Base-by-base conservation (phyloP, 2,888 invertebrate species). In the Melanostoma scalare region DNA sequence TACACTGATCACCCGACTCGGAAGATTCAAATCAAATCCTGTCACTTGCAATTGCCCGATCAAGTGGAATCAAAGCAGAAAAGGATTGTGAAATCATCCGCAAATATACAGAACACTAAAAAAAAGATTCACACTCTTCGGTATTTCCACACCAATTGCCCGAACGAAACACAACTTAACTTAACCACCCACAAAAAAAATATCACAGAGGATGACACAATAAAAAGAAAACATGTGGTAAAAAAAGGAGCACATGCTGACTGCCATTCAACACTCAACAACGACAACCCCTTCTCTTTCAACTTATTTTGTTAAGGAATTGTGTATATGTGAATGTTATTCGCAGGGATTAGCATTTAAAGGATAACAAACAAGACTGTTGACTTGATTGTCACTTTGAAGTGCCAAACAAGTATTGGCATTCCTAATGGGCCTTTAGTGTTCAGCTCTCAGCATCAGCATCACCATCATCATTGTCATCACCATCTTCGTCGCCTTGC, bases 361-460 rank as follows among this genome's bases (percentile, higher is more conserved):
- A 20, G 20, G 20, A 20, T 20, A 20, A 20, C 20, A 20, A 20
- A 20, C 20, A 85, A 82, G 82, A 81, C 85, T 86, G 82, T 85
- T 20, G 82, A 85, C 86, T 85, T 85, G 85, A 79, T 76, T 85
- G 80, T 40, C 85, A 85, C 85, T 85, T 85, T 67, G 67, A 85
- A 85, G 85, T 85, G 85, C 61, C 85, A 85, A 85, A 67, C 85
- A 75, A 85, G 80, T 80, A 82, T 78, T 74, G 79, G 69, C 71
- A 61, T 44, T 80, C 76, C 79, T 84, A 79, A 79, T 84, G 79
- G 79, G 79, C 75, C 84, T 61, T 79, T 79, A 79, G 79, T 86
- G 86, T 84, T 82, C 79, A 78, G 82, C 79, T 71, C 71, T 77
- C 67, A 74, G 68, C 82, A 73, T 72, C 81, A 61, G 36, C 44